phyloP scores from a whole-genome alignment of 2,797 vertebrate species.

The Scolopax rusticola region DNA sequence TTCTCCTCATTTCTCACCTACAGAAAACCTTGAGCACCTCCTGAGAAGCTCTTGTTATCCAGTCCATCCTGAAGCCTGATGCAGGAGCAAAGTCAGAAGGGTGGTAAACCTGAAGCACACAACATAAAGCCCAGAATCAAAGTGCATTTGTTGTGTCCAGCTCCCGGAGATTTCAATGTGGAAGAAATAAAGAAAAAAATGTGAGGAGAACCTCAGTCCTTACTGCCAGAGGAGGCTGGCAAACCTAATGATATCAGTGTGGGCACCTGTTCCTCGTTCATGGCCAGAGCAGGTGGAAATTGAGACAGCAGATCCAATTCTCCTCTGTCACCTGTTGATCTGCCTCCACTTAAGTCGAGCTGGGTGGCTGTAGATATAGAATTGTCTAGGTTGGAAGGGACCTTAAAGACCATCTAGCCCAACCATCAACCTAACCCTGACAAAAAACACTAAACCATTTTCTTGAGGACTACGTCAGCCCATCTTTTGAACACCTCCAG shows the following conservation, averaged over 20 bases:
- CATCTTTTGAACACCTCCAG: too few species aligned
- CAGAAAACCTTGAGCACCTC: background rate
- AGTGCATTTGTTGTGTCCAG: rapidly evolving
- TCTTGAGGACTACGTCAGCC: too few species aligned
- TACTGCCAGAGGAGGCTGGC: background rate
- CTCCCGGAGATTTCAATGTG: rapidly evolving
- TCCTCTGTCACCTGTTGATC: too few species aligned
- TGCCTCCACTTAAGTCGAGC: background rate
- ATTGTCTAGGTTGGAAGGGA: too few species aligned
- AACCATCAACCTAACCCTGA: too few species aligned
- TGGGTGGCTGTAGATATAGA: background rate
- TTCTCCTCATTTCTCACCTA: background rate
- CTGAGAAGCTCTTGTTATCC: background rate
- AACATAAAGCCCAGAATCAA: rapidly evolving
- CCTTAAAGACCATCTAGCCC: too few species aligned
- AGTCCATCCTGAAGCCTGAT: background rate
- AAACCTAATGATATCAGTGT: background rate
- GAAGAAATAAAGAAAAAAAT: background rate
- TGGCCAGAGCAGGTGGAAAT: background rate
- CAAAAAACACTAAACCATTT: too few species aligned
- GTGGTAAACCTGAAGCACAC: rapidly evolving
- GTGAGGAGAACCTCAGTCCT: background rate
- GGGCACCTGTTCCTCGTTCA: background rate
- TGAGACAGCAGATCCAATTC: background rate
- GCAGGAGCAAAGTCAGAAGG: background rate